phyloP scores from a whole-genome alignment of 2,113 vertebrate species.

The Antigone vipio region DNA sequence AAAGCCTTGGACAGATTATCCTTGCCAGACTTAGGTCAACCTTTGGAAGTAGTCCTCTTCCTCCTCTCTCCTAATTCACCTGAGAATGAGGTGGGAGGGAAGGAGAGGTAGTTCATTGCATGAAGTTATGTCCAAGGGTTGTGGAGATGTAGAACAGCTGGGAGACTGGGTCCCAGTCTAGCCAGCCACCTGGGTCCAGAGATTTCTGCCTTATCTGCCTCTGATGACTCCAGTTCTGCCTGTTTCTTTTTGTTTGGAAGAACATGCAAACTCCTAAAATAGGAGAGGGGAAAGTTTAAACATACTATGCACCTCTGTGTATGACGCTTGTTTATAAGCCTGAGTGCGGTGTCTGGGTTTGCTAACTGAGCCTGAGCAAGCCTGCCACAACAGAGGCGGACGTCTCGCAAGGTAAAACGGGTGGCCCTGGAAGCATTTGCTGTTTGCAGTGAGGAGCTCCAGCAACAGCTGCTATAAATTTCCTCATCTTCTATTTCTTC shows the following conservation, averaged over 20 bases:
- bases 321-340: neutral
- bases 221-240: neutral
- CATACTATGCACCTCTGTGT: neutral
- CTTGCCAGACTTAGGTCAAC: neutral
- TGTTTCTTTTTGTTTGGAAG: neutral
- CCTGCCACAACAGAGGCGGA: neutral
- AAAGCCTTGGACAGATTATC: neutral
- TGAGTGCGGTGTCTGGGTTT: neutral
- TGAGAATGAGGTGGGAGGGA: accelerated
- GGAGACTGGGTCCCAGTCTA: neutral
- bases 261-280: neutral
- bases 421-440: neutral
- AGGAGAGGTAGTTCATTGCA: neutral
- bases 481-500: neutral
- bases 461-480: neutral
- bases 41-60: neutral
- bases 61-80: neutral
- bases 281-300: neutral
- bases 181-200: neutral
- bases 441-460: neutral
- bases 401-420: neutral
- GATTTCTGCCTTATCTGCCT: neutral
- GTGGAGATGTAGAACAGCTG: neutral
- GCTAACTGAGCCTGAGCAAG: neutral
- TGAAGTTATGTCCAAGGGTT: neutral